Percentiles rank a stretch among this genome's conserved stretches.
phyloP scores from a whole-genome alignment of 2,888 invertebrate species.

The Drosophila mercatorum region DNA sequence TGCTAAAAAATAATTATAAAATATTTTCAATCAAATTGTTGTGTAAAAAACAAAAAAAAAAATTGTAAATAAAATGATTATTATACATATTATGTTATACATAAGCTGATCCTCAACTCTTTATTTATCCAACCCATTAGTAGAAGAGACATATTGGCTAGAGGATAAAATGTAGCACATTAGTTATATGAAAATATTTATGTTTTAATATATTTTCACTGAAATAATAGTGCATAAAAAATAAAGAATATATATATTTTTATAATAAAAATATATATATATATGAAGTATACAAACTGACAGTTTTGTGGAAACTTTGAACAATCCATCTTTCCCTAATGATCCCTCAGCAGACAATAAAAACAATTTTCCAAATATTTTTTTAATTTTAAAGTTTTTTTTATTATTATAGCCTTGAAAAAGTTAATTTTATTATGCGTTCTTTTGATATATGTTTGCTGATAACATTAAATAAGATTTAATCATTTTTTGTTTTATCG shows the following conservation, averaged over 20 bases:
- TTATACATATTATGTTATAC: background rate
- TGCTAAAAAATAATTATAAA: too few relatives aligned
- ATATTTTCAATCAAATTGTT: too few relatives aligned
- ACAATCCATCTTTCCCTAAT: background rate
- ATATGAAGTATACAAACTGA: too few relatives aligned
- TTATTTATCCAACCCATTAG: background rate
- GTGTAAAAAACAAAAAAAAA: too few relatives aligned
- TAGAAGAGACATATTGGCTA: background rate
- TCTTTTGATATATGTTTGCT: conserved; percentile 61
- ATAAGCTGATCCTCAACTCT: background rate
- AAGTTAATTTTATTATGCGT: conserved; percentile 47
- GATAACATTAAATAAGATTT: conserved; percentile 68
- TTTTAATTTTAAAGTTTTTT: conserved; percentile 20
- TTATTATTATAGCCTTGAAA: conserved; percentile 70
- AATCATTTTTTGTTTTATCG: conserved; percentile 30
- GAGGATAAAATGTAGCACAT: background rate
- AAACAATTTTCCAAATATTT: background rate
- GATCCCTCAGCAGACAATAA: background rate
- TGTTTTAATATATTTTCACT: background rate
- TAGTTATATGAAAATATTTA: background rate
- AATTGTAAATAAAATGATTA: too few relatives aligned
- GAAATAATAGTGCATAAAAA: background rate
- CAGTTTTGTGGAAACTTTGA: too few relatives aligned
- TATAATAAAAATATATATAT: too few relatives aligned
- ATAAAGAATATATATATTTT: background rate